Evolutionary conservation across 2,113 vertebrate species (phyloP), one percentile per base, ranked within the genome.

Genomic region (Cyprichromis sp.): DNA sequence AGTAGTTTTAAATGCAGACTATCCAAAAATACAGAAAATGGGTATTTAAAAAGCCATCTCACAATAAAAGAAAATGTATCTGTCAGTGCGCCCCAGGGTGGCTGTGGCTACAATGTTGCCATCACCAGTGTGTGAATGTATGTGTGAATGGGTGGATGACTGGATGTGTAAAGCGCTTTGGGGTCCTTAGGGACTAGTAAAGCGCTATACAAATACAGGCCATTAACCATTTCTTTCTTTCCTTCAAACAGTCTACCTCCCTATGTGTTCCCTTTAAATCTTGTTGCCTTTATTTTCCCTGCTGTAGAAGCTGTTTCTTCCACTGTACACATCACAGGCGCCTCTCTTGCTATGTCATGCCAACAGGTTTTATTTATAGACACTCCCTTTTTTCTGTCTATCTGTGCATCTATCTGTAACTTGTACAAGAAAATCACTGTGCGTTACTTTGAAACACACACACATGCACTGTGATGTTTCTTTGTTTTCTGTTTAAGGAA

Each of bases 341-440:
- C 90, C 92, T 17, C 90, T 87, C 78, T 42, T 93, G 94, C 91
- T 83, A 87, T 91, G 93, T 95, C 93, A 88, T 88, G 94, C 93
- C 90, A 92, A 93, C 92, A 93, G 88, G 88, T 94, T 63, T 91
- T 93, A 89, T 90, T 94, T 93, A 92, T 83, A 91, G 81, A 12
- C 61, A n/a, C 31, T 66, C 9, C 61, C 6, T 13, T 38, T 38
- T 38, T 12, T 21, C 19, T 66, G 19, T 66, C 10, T 66, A 12
- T 66, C 61, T 38, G 10, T 66, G 61, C 17, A 38, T 66, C 17
- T 66, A 66, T n/a, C 10, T 66, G 10, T n/a, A 38, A 66, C 17
- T 66, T 66, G 61, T 12, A n/a, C 61, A 66, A 66, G 61, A n/a
- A 66, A 66, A 66, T 38, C 34, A 38, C 10, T 38, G 34, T n/a